These are phyloP conservation scores for Hippasteria phrygiana DNA, from an alignment of 53 echinoderm and acorn worm genomes.

Conservation along the genomic window DNA sequence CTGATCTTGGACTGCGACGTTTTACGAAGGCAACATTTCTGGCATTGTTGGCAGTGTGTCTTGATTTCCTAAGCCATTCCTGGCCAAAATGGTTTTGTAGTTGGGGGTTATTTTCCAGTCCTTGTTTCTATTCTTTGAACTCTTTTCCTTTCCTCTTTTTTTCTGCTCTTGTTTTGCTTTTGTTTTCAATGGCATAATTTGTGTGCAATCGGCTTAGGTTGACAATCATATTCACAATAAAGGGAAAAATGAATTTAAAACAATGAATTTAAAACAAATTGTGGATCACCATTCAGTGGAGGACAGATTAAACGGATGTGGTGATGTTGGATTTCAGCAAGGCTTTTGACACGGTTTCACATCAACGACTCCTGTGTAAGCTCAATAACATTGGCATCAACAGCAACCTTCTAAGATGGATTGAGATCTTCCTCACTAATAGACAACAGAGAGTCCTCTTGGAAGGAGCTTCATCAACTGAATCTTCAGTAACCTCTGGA, in stretches of 20 bases:
- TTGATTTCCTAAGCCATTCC: conserved; percentile 38
- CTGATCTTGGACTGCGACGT: conserved; percentile 21
- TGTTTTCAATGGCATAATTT: too few relatives aligned
- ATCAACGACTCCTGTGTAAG: conserved; percentile 24
- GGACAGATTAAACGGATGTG: conserved; percentile 26
- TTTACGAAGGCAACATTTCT: conserved; percentile 58
- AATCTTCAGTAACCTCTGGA: neutral
- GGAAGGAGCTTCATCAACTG: neutral
- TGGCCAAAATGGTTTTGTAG: too few relatives aligned
- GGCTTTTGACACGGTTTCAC: conserved; percentile 40
- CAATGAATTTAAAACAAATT: too few relatives aligned
- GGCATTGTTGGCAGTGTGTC: conserved; percentile 36
- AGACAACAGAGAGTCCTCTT: neutral
- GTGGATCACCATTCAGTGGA: too few relatives aligned
- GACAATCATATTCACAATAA: too few relatives aligned
- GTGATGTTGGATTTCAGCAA: neutral
- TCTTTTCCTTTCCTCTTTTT: too few relatives aligned
- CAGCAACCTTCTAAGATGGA: neutral
- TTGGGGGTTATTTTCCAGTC: too few relatives aligned
- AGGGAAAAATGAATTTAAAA: too few relatives aligned
- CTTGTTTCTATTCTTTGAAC: too few relatives aligned
- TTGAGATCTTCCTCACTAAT: neutral
- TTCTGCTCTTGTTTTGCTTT: too few relatives aligned
- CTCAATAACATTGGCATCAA: conserved; percentile 1
- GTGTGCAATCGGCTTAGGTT: too few relatives aligned